Percentiles rank a stretch among this genome's conserved stretches.
Conservation (phyloP, 2,888 invertebrate species). For the Lasioglossum calceatum region DNA sequence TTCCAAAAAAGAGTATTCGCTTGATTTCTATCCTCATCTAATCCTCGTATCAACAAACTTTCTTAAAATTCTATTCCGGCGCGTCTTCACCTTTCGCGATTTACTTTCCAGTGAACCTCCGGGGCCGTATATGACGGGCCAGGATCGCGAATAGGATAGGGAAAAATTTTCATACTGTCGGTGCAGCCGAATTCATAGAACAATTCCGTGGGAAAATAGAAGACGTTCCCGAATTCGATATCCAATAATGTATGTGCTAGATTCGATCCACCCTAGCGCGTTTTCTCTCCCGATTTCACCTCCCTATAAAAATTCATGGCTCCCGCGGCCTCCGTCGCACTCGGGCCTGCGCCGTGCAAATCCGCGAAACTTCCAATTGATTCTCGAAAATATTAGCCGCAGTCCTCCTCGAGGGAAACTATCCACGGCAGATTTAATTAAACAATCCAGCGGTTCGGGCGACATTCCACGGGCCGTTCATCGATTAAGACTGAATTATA, state of each 20-base stretch:
- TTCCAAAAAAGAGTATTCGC: neutral
- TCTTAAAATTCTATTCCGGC: neutral
- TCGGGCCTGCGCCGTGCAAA: constrained; percentile 11
- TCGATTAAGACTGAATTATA: constrained; percentile 69
- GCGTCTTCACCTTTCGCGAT: neutral
- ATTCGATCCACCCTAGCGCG: neutral
- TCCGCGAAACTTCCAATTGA: constrained; percentile 50
- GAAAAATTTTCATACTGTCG: constrained; percentile 24
- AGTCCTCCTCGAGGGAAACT: constrained; percentile 25
- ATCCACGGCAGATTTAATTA: constrained; percentile 50
- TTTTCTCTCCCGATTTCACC: neutral
- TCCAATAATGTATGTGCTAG: constrained; percentile 19
- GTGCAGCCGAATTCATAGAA: constrained; percentile 14
- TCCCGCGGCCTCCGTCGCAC: neutral
- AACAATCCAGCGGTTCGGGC: constrained; percentile 52
- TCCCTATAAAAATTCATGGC: constrained; percentile 48
- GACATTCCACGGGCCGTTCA: constrained; percentile 25
- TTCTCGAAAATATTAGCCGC: constrained; percentile 43
- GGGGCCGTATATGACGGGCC: neutral
- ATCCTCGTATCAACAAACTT: neutral
- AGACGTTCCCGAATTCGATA: constrained; percentile 12
- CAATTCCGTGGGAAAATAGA: constrained; percentile 16
- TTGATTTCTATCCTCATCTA: neutral
- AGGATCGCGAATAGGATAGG: neutral
- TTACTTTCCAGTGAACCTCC: neutral